Evolutionary conservation across 2,797 vertebrate species (phyloP), one percentile per base, ranked within the genome.

Genomic region (Falco rusticolus): DNA sequence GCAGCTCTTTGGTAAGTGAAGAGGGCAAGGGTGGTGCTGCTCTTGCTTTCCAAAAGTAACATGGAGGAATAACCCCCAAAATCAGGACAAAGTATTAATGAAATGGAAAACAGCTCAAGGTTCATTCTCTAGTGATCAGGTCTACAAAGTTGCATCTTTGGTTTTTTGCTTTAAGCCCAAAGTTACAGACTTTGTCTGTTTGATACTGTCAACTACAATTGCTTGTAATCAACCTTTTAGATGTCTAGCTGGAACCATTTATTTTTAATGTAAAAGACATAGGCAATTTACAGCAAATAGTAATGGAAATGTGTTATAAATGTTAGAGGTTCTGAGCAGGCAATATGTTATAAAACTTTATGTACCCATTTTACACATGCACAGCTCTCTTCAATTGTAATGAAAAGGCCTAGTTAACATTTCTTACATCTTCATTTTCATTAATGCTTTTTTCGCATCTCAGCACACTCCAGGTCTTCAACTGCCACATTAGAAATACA

Each of bases 261-360:
- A 94, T 72, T 78, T 95, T 97, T 96, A 91, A 94, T 96, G 87
- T 91, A 94, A 95, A 93, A 96, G 84, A 87, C 86, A 84, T 57
- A 94, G 95, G 87, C 91, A 97, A 96, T 97, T 97, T 96, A 93
- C 65, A 74, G 80, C 78, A 95, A 97, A 94, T 83, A 93, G 95
- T 95, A 94, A 94, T 95, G 90, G 94, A 95, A 96, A 96, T 84
- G 83, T 96, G 90, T 95, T 93, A 87, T 68, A 95, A 96, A 91
- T 90, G 84, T 84, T 96, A 90, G 94, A 88, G 66, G 78, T 92
- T 97, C 91, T 94, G 86, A 95, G 84, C 80, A 84, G 95, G 69
- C 71, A 88, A 59, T 75, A 63, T 65, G 66, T 95, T 96, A 84
- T 94, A 96, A 97, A 97, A 96, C 91, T 97, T 96, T 83, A 93